Percentiles rank a stretch among this genome's conserved stretches.
Conservation (phyloP, 2,888 invertebrate species). For the Meta bourneti region DNA sequence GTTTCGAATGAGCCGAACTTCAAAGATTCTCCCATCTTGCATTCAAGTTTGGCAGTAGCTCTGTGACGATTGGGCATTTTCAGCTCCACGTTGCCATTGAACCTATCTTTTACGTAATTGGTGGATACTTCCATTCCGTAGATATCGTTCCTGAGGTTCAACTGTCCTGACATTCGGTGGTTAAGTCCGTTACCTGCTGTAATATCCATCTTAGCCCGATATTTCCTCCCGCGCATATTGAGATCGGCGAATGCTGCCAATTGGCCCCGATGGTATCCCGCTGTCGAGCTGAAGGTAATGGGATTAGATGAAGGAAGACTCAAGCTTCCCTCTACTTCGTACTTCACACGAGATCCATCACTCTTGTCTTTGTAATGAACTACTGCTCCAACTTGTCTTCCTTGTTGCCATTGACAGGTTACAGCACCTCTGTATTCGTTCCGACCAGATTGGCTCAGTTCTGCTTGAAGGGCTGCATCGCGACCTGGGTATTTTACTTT, state of each 20-base stretch:
- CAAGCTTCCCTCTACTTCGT: slow-evolving; percentile 68
- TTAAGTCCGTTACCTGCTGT: slow-evolving; percentile 39
- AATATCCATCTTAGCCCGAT: slow-evolving; percentile 49
- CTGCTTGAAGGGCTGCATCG: slow-evolving; percentile 46
- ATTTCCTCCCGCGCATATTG: slow-evolving; percentile 54
- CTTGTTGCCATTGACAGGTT: slow-evolving; percentile 68
- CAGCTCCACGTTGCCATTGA: slow-evolving; percentile 56
- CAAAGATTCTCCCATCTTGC: slow-evolving; percentile 23
- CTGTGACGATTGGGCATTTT: slow-evolving; percentile 61
- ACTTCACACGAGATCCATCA: slow-evolving; percentile 38
- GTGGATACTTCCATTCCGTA: slow-evolving; percentile 58
- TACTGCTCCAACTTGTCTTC: slow-evolving; percentile 23
- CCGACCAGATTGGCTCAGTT: slow-evolving; percentile 43
- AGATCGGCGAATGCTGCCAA: slow-evolving; percentile 53
- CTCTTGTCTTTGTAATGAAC: slow-evolving; percentile 69
- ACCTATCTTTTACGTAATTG: slow-evolving; percentile 17
- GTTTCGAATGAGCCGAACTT: slow-evolving; percentile 66
- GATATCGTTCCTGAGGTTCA: slow-evolving; percentile 33
- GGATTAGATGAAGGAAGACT: slow-evolving; percentile 44
- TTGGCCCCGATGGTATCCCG: slow-evolving; percentile 34
- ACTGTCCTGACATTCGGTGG: slow-evolving; percentile 43
- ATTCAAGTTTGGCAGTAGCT: slow-evolving; percentile 50
- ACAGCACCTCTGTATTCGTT: slow-evolving; percentile 61
- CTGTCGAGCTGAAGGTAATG: slow-evolving; percentile 33
- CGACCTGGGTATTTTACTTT: slow-evolving; percentile 68